Conservation (phyloP, 2,888 invertebrate genomes). For the Morinoia aosen region DNA sequence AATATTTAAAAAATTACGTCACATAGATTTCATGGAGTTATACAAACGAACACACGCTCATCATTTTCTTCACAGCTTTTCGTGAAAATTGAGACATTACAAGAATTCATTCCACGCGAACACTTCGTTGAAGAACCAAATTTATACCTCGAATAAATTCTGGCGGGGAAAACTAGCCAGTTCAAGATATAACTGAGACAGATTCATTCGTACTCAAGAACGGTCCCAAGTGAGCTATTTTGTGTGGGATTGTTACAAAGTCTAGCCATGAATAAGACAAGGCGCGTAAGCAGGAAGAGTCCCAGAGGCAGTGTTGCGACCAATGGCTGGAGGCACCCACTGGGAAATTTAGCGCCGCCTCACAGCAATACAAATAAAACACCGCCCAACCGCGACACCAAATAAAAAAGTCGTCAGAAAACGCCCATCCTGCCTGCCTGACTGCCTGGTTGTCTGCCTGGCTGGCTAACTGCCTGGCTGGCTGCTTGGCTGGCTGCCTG, state of each 20-base stretch:
- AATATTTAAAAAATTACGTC: not conserved
- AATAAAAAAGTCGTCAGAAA: constrained; percentile 36
- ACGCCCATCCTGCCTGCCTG: not conserved
- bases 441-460: not conserved
- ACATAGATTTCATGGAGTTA: not conserved
- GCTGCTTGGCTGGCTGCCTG: too few relatives aligned
- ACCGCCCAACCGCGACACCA: not conserved
- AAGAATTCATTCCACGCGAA: not conserved
- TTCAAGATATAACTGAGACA: not conserved
- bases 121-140: not conserved
- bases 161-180: not conserved
- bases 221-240: not conserved
- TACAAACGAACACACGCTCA: not conserved
- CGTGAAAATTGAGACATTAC: not conserved
- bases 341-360: constrained; percentile 20
- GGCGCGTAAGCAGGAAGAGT: constrained; percentile 12
- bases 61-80: not conserved
- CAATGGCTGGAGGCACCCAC: constrained; percentile 39
- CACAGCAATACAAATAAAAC: constrained; percentile 7
- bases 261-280: constrained; percentile 48
- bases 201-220: not conserved
- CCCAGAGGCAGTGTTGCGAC: constrained; percentile 28
- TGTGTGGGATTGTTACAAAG: constrained; percentile 26
- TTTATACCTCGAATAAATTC: not conserved
- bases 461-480: too few relatives aligned